These are phyloP conservation scores for Zaprionus ornatus DNA, from an alignment of 1,140 invertebrate genomes.

Conservation along the genomic window DNA sequence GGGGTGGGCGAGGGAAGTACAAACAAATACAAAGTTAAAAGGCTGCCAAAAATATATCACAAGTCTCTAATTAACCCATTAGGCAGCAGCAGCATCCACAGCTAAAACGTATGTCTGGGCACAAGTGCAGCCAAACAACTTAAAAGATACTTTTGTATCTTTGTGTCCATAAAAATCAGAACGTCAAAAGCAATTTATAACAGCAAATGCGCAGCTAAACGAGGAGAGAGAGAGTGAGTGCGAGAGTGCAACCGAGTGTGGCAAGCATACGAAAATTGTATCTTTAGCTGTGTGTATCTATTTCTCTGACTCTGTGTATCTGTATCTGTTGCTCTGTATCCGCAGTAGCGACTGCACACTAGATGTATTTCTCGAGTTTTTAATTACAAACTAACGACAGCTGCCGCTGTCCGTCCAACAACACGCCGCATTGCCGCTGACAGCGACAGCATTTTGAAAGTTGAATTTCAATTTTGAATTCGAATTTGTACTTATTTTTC, in stretches of 20 bases:
- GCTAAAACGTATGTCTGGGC: slow-evolving; percentile 46
- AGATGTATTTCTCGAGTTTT: slow-evolving; percentile 78
- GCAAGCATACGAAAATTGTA: slow-evolving; percentile 31
- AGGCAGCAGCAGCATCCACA: slow-evolving; percentile 14
- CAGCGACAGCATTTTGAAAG: slow-evolving; percentile 69
- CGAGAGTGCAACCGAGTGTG: slow-evolving; percentile 65
- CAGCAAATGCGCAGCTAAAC: slow-evolving; percentile 60
- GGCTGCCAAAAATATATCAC: slow-evolving; percentile 50
- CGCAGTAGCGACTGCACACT: slow-evolving; percentile 23
- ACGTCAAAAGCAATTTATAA: slow-evolving; percentile 77
- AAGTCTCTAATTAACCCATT: slow-evolving; percentile 65
- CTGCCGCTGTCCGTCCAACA: slow-evolving; percentile 71
- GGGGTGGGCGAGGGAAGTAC: not conserved
- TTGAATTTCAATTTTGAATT: slow-evolving; percentile 64
- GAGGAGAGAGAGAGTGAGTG: slow-evolving; percentile 54
- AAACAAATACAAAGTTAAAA: slow-evolving; percentile 24
- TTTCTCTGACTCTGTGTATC: slow-evolving; percentile 10
- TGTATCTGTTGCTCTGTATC: slow-evolving; percentile 32
- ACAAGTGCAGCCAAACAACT: slow-evolving; percentile 45
- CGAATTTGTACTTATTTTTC: slow-evolving; percentile 60
- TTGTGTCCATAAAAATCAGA: slow-evolving; percentile 60
- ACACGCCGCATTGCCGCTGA: slow-evolving; percentile 12
- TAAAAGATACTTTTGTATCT: slow-evolving; percentile 38
- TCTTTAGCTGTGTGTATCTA: slow-evolving; percentile 41
- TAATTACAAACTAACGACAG: slow-evolving; percentile 83